These are phyloP conservation scores for Mus caroli DNA, from an alignment of 2,797 vertebrate species.

Conservation along the genomic window DNA sequence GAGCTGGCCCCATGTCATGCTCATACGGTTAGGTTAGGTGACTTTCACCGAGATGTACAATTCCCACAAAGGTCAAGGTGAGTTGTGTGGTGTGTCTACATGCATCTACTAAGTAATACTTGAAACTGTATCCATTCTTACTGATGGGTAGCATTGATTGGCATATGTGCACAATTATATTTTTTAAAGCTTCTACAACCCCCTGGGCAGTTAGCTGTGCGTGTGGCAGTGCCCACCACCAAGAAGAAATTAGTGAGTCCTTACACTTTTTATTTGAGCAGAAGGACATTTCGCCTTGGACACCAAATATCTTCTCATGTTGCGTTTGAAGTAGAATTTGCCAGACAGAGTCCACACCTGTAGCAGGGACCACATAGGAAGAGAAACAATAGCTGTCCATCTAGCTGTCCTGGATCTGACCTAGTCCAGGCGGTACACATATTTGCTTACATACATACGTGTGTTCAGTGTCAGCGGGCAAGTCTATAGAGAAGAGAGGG, in stretches of 20 bases:
- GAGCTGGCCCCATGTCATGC: accelerated
- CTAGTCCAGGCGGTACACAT: background rate
- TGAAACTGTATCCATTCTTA: background rate
- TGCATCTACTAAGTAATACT: background rate
- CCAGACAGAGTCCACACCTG: accelerated
- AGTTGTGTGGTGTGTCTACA: accelerated
- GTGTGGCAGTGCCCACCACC: accelerated
- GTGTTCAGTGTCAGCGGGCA: too few species aligned
- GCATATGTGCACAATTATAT: background rate
- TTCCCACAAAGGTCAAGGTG: background rate
- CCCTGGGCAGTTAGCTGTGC: background rate
- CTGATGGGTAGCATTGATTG: background rate
- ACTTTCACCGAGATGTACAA: background rate
- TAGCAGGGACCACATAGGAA: background rate
- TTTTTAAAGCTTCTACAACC: background rate
- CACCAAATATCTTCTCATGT: background rate
- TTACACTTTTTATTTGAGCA: accelerated
- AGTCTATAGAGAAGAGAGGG: background rate
- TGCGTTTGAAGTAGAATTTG: accelerated
- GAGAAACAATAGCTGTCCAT: too few species aligned
- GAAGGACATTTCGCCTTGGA: background rate
- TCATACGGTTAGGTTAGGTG: accelerated
- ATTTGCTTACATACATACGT: too few species aligned
- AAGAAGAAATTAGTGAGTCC: accelerated
- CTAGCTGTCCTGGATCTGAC: background rate